Percentiles rank a stretch among this genome's conserved stretches.
phyloP scores from a whole-genome alignment of 2,888 invertebrate species.

The Eupelmus urozonus region DNA sequence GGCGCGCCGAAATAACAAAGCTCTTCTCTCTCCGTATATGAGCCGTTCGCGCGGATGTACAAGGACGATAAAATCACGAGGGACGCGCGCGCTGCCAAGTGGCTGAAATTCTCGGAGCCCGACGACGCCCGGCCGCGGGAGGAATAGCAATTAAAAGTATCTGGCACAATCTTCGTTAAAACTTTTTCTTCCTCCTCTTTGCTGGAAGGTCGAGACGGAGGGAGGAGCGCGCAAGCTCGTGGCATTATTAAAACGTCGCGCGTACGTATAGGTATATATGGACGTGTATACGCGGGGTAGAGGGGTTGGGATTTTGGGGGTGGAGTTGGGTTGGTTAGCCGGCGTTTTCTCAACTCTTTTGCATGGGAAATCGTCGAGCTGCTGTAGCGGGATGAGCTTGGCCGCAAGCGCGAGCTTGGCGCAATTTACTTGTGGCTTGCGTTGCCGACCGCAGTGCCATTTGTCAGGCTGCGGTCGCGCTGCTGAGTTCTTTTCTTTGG shows the following conservation, averaged over 20 bases:
- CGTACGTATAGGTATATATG: constrained; percentile 57
- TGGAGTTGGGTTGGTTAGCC: constrained; percentile 13
- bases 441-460: neutral
- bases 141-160: constrained; percentile 77
- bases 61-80: constrained; percentile 74
- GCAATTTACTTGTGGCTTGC: neutral
- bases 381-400: neutral
- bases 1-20: constrained; percentile 73
- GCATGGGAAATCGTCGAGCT: constrained; percentile 71
- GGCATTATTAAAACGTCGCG: constrained; percentile 74
- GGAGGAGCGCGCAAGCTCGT: constrained; percentile 54
- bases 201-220: neutral
- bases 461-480: neutral
- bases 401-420: neutral
- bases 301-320: neutral
- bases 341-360: constrained; percentile 72
- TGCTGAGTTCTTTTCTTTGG: neutral
- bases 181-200: constrained; percentile 67
- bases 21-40: constrained; percentile 68
- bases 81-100: constrained; percentile 54
- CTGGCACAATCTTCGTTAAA: constrained; percentile 76
- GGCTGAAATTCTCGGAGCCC: constrained; percentile 2
- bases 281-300: neutral
- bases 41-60: constrained; percentile 70
- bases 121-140: constrained; percentile 53